These are phyloP conservation scores for Amblyopsis rosae DNA, from an alignment of 2,113 vertebrate genomes.

Conservation along the genomic window DNA sequence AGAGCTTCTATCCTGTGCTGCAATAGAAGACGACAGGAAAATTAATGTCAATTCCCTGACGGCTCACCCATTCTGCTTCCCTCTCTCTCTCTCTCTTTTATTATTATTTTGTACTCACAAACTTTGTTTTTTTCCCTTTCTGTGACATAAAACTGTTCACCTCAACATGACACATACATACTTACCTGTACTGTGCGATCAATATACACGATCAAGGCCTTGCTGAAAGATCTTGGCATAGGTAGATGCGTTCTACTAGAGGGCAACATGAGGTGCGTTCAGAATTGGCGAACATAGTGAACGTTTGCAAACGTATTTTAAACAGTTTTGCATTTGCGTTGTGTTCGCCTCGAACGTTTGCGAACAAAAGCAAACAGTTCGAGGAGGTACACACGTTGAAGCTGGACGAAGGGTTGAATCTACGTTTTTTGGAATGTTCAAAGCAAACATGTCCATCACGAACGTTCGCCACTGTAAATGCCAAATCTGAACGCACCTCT, in stretches of 20 bases:
- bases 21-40: constrained; percentile 59
- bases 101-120: constrained; percentile 12
- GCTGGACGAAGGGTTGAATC: too few relatives aligned
- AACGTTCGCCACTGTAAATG: too few relatives aligned
- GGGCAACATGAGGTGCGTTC: constrained; percentile 8
- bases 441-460: too few relatives aligned
- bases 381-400: too few relatives aligned
- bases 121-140: constrained; percentile 48
- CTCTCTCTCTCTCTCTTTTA: constrained; percentile 65
- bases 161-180: constrained; percentile 60
- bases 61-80: constrained; percentile 45
- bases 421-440: too few relatives aligned
- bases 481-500: too few relatives aligned
- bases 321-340: too few relatives aligned
- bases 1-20: constrained; percentile 71
- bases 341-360: too few relatives aligned
- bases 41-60: constrained; percentile 60
- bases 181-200: constrained; percentile 47
- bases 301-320: too few relatives aligned
- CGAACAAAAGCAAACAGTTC: too few relatives aligned
- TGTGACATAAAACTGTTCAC: constrained; percentile 54
- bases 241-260: constrained; percentile 29
- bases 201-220: constrained; percentile 52
- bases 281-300: too few relatives aligned
- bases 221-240: constrained; percentile 29